phyloP scores from a whole-genome alignment of 2,888 invertebrate genomes.

The Drosophila stalkeri region DNA sequence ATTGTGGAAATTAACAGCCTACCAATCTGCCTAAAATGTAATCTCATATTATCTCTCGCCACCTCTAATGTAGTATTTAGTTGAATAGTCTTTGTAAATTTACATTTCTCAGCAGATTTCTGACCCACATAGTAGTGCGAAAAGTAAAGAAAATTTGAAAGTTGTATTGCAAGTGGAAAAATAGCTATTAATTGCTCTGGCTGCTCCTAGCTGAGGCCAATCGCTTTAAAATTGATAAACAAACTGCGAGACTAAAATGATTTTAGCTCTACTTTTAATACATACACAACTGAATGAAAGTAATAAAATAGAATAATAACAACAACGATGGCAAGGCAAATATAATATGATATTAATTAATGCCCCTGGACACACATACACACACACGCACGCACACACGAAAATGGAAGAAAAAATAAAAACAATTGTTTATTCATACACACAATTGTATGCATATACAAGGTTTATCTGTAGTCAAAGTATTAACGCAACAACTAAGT shows the following conservation, averaged over 20 bases:
- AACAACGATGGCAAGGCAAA: slow-evolving; percentile 27
- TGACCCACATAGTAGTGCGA: slow-evolving; percentile 10
- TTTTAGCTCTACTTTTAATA: slow-evolving; percentile 41
- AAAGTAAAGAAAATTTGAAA: neutral
- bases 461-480: slow-evolving; percentile 47
- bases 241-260: slow-evolving; percentile 37
- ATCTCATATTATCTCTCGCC: no score
- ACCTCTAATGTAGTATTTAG: no score
- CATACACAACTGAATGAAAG: slow-evolving; percentile 45
- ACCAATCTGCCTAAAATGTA: no score
- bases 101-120: neutral
- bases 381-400: neutral
- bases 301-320: slow-evolving; percentile 14
- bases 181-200: slow-evolving; percentile 2
- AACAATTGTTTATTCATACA: slow-evolving; percentile 14
- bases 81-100: neutral
- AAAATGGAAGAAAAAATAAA: neutral
- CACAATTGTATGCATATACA: slow-evolving; percentile 10
- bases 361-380: slow-evolving; percentile 35
- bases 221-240: neutral
- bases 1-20: no score
- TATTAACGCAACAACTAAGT: slow-evolving; percentile 20
- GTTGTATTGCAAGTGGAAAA: slow-evolving; percentile 11
- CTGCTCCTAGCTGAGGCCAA: neutral
- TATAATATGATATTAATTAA: slow-evolving; percentile 56